phyloP scores from a whole-genome alignment of 1,140 invertebrate genomes.

The Caenorhabditis remanei region DNA sequence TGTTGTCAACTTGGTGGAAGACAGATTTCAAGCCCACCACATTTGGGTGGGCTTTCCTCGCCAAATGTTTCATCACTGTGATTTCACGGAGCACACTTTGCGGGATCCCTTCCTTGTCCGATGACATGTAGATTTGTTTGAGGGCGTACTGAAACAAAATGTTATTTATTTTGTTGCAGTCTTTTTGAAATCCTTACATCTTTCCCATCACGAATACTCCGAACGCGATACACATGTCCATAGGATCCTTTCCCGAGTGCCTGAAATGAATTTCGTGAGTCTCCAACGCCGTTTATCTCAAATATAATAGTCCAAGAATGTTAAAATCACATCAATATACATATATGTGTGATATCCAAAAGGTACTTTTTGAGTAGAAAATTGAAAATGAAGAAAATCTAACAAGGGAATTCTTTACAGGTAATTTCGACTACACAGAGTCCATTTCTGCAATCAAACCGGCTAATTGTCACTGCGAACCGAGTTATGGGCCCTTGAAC shows the following conservation, averaged over 20 bases:
- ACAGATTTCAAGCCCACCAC: constrained; percentile 54
- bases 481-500: no score
- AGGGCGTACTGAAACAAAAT: constrained; percentile 64
- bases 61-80: constrained; percentile 58
- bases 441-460: no score
- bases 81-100: constrained; percentile 69
- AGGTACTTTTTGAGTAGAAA: no score
- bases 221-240: constrained; percentile 64
- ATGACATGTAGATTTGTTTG: constrained; percentile 62
- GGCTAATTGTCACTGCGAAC: neutral
- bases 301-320: no score
- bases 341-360: no score
- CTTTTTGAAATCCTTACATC: constrained; percentile 2
- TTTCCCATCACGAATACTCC: constrained; percentile 47
- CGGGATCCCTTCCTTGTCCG: constrained; percentile 64
- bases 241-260: constrained; percentile 67
- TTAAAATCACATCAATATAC: no score
- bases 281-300: no score
- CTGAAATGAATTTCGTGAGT: neutral
- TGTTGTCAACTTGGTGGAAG: constrained; percentile 42
- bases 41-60: constrained; percentile 61
- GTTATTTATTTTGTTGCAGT: neutral
- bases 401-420: no score
- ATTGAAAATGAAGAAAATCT: no score
- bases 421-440: no score